phyloP scores from a whole-genome alignment of 2,113 vertebrate species.

The Carlito syrichta region DNA sequence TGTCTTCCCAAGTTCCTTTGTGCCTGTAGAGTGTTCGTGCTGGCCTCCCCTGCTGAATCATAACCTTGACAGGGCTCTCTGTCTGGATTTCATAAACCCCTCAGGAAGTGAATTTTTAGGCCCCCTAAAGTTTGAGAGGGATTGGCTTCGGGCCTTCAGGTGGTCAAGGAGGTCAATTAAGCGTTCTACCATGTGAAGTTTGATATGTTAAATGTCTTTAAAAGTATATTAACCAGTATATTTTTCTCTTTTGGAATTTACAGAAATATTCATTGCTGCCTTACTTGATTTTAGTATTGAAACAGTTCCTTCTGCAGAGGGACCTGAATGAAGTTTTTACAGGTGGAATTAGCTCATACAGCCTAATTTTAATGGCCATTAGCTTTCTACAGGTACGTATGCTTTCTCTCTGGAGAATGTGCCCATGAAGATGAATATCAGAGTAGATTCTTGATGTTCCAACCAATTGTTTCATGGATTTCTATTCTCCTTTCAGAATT shows the following conservation, averaged over 20 bases:
- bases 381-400: slow-evolving; percentile 96
- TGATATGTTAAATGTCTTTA: background rate
- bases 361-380: slow-evolving; percentile 98
- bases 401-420: fast-evolving
- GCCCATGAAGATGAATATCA: fast-evolving
- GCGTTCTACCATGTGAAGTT: background rate
- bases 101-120: background rate
- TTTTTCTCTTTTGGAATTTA: slow-evolving; percentile 57
- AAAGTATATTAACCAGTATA: background rate
- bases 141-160: background rate
- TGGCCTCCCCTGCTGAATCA: too few species aligned
- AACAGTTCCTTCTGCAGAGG: slow-evolving; percentile 98
- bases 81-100: background rate
- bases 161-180: background rate
- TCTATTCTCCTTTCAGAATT: fast-evolving
- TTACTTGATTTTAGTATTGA: slow-evolving; percentile 97
- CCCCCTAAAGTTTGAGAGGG: background rate
- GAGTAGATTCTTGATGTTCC: fast-evolving
- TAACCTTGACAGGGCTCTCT: too few species aligned
- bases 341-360: slow-evolving; percentile 98
- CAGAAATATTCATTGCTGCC: slow-evolving; percentile 98
- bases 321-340: slow-evolving; percentile 99
- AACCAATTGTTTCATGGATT: fast-evolving
- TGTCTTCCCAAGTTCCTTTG: background rate
- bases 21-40: background rate